Percentiles rank a stretch among this genome's conserved stretches.
Conservation (phyloP, 2,113 vertebrate genomes). For the Columba janthina region DNA sequence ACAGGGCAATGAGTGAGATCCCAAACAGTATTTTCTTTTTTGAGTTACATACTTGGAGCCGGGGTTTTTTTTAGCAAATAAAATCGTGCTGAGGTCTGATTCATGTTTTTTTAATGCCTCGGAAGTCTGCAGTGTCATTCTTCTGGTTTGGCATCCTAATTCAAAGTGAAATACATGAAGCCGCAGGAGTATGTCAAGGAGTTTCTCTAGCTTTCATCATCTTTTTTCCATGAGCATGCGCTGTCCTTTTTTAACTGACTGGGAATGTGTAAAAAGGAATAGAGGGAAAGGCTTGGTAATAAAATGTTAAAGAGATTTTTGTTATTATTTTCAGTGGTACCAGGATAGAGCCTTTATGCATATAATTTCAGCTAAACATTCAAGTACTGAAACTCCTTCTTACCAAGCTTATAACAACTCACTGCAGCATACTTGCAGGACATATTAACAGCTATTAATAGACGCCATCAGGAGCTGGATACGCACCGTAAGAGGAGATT, state of each 20-base stretch:
- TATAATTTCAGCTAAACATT: not conserved
- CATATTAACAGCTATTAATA: not conserved
- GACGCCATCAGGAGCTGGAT: not conserved
- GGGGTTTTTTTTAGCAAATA: not conserved
- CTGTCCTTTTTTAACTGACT: constrained; percentile 1
- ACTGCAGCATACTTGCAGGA: not conserved
- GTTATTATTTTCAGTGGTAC: not conserved
- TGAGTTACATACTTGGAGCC: not conserved
- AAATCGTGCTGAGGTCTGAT: not conserved
- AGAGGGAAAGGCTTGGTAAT: constrained; percentile 17
- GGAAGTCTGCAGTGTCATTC: constrained; percentile 52
- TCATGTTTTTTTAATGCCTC: constrained; percentile 55
- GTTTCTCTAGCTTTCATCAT: constrained; percentile 59
- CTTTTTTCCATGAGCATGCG: not conserved
- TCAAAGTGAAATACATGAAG: constrained; percentile 45
- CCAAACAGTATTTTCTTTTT: not conserved
- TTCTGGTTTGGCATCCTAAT: constrained; percentile 37
- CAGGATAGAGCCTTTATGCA: not conserved
- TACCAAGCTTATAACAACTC: not conserved
- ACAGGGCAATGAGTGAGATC: not conserved
- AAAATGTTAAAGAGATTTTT: constrained; percentile 2
- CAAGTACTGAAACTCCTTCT: not conserved
- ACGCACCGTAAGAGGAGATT: not conserved
- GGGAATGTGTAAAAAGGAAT: not conserved
- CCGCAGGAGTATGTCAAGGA: constrained; percentile 27